A percentile compares a stretch with the other conserved stretches of the same genome.
These are phyloP conservation scores for Drosophila colorata DNA, from an alignment of 2,888 invertebrate genomes.

Conservation along the genomic window DNA sequence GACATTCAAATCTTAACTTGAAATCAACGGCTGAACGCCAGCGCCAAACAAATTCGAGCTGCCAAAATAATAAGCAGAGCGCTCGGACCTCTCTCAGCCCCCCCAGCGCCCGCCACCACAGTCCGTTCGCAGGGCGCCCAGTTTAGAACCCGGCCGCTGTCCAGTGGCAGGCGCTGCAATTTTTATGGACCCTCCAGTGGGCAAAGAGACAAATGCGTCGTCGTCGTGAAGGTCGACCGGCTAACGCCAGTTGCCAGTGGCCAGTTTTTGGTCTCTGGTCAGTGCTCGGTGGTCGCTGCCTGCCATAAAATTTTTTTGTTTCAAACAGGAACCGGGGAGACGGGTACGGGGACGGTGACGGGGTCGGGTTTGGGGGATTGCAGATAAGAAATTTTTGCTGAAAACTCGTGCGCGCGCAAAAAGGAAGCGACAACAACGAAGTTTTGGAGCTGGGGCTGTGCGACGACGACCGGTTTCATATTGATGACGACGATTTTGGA, in stretches of 20 bases:
- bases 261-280: constrained; percentile 1
- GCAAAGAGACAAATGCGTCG: constrained; percentile 70
- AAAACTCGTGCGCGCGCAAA: constrained; percentile 77
- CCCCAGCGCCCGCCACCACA: not conserved
- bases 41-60: constrained; percentile 80
- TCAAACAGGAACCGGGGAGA: constrained; percentile 17
- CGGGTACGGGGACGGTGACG: not conserved
- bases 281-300: constrained; percentile 20
- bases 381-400: constrained; percentile 79
- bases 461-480: constrained; percentile 63
- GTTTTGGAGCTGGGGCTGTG: constrained; percentile 22
- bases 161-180: constrained; percentile 47
- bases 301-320: constrained; percentile 75
- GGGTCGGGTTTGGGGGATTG: not conserved
- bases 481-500: constrained; percentile 62
- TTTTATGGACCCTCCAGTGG: constrained; percentile 57
- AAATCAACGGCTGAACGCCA: constrained; percentile 76
- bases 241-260: constrained; percentile 55
- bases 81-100: too few species aligned
- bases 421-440: constrained; percentile 64
- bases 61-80: constrained; percentile 79
- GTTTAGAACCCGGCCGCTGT: too few species aligned
- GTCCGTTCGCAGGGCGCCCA: constrained; percentile 7
- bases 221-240: constrained; percentile 54
- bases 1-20: constrained; percentile 85